Evolutionary conservation across 2,113 vertebrate genomes (phyloP).

Genomic region (Pseudopodoces humilis): DNA sequence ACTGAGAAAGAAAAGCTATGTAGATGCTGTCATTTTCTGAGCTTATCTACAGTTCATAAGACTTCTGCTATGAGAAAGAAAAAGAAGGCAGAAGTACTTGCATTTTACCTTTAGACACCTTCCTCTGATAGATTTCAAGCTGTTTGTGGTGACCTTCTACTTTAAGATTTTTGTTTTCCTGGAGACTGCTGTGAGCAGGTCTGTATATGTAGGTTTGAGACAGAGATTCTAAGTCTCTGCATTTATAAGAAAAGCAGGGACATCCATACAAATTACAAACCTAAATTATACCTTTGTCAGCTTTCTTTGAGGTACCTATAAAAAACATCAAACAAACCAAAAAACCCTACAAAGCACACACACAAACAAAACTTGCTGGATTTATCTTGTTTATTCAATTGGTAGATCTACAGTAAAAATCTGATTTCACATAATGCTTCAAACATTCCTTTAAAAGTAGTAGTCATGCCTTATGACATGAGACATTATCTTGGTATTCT

Average conservation of each 20-base stretch:
- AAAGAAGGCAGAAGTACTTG: neutral
- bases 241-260: neutral
- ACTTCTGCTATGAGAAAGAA: neutral
- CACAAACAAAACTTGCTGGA: neutral
- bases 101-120: neutral
- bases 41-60: neutral
- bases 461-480: neutral
- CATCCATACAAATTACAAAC: neutral
- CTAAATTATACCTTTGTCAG: neutral
- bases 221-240: neutral
- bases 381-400: neutral
- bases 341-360: rapidly evolving
- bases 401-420: neutral
- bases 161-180: neutral
- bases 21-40: neutral
- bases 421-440: neutral
- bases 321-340: rapidly evolving
- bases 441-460: neutral
- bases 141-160: neutral
- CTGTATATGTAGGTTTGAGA: neutral
- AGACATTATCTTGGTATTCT: neutral
- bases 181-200: neutral
- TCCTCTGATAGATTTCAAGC: neutral
- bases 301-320: neutral
- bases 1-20: neutral